These are phyloP conservation scores for Phylloscopus trochilus DNA, from an alignment of 2,113 vertebrate species.

Conservation along the genomic window DNA sequence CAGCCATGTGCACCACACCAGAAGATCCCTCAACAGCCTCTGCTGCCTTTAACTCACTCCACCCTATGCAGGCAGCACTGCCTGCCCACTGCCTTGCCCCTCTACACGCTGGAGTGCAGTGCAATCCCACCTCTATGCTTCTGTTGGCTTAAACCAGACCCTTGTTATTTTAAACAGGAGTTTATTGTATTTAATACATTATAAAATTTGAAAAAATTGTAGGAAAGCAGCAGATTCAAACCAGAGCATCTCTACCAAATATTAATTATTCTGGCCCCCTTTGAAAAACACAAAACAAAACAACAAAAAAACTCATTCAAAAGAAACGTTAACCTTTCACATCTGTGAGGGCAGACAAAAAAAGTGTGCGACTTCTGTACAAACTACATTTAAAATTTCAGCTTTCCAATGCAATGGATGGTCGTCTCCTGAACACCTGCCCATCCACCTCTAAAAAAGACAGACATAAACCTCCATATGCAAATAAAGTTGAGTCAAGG, in stretches of 20 bases:
- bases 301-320: conserved; percentile 49
- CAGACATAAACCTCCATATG: conserved; percentile 51
- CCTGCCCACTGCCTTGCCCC: background rate
- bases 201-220: conserved; percentile 81
- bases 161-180: conserved; percentile 75
- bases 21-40: background rate
- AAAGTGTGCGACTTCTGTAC: conserved; percentile 69
- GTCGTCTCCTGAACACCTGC: conserved; percentile 35
- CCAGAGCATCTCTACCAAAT: conserved; percentile 76
- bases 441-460: conserved; percentile 56
- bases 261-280: conserved; percentile 77
- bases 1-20: background rate
- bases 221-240: conserved; percentile 81
- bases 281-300: conserved; percentile 64
- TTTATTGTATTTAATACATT: conserved; percentile 83
- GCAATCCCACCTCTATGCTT: background rate
- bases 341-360: conserved; percentile 70
- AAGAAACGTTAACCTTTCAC: conserved; percentile 69
- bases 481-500: conserved; percentile 55
- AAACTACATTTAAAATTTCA: conserved; percentile 64
- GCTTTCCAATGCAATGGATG: conserved; percentile 42
- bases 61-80: background rate
- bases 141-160: conserved; percentile 62
- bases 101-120: rapidly evolving
- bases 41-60: background rate